phyloP scores from a whole-genome alignment of 2,888 invertebrate genomes.

The Drosophila prostipennis region DNA sequence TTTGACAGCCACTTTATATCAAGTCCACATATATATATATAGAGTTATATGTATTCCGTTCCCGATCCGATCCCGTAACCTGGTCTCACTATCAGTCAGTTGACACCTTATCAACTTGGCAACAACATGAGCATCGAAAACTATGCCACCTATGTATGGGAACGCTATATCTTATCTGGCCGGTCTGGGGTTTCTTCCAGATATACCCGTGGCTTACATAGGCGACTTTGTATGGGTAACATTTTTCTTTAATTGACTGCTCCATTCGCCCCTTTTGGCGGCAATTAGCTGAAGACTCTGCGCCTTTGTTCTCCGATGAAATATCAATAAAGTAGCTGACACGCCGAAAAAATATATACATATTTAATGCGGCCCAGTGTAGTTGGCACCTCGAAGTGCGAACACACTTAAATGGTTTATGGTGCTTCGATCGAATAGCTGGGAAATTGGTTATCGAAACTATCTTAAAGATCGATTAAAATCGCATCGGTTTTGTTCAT shows the following conservation, averaged over 20 bases:
- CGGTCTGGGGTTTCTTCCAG: constrained; percentile 20
- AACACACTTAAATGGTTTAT: constrained; percentile 10
- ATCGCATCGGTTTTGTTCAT: background rate
- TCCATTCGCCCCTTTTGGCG: constrained; percentile 30
- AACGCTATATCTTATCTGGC: constrained; percentile 63
- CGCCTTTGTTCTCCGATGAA: constrained; percentile 19
- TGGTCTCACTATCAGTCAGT: constrained; percentile 35
- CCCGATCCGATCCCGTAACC: constrained; percentile 7
- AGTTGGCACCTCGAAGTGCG: constrained; percentile 9
- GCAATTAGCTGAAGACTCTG: constrained; percentile 13
- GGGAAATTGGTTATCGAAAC: background rate
- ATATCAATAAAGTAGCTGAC: constrained; percentile 29
- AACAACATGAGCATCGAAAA: constrained; percentile 65
- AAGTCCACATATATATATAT: background rate
- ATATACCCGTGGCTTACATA: constrained; percentile 26
- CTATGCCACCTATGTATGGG: constrained; percentile 59
- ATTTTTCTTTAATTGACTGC: constrained; percentile 62
- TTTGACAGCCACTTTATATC: constrained; percentile 9
- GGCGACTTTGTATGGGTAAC: constrained; percentile 35
- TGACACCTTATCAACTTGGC: constrained; percentile 69
- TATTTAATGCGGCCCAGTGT: constrained; percentile 22
- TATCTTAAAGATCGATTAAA: background rate
- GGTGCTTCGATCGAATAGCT: background rate
- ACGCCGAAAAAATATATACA: constrained; percentile 34
- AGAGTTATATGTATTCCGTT: background rate